A percentile compares a stretch with the other conserved stretches of the same genome.
Conservation (phyloP, 2,888 invertebrate species). For the Argyresthia goedartella region DNA sequence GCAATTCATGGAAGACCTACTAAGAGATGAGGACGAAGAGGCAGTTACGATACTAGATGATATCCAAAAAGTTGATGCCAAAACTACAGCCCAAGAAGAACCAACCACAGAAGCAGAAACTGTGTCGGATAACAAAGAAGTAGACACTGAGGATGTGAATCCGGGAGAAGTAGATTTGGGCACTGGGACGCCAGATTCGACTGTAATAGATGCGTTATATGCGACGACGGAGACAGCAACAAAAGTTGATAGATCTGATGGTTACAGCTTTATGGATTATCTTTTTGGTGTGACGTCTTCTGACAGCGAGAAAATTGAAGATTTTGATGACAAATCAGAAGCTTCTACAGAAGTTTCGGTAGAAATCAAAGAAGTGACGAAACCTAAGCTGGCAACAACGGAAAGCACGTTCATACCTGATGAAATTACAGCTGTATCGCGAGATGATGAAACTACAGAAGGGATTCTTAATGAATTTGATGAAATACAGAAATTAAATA, state of each 20-base stretch:
- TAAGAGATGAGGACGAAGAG: conserved; percentile 33
- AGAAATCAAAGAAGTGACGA: conserved; percentile 27
- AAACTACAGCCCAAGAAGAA: conserved; percentile 8
- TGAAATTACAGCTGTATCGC: conserved; percentile 39
- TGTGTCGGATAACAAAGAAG: conserved; percentile 20
- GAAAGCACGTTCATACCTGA: conserved; percentile 52
- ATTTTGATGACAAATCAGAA: background rate
- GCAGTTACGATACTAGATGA: background rate
- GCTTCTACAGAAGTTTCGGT: conserved; percentile 13
- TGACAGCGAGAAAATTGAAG: conserved; percentile 10
- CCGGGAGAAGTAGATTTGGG: conserved; percentile 58
- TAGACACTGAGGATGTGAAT: conserved; percentile 20
- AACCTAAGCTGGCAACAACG: conserved; percentile 36
- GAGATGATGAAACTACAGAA: conserved; percentile 18
- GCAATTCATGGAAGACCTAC: conserved; percentile 40
- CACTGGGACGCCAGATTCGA: conserved; percentile 46
- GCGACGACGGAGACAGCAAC: conserved; percentile 37
- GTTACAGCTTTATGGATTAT: conserved; percentile 54
- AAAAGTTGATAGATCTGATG: conserved; percentile 35
- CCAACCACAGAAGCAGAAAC: conserved; percentile 18
- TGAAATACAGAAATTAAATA: conserved; percentile 2
- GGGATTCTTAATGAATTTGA: conserved; percentile 1
- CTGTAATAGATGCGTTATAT: conserved; percentile 36
- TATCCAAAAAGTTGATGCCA: background rate
- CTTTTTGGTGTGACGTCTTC: conserved; percentile 43